These are phyloP conservation scores for Ursus arctos DNA, from an alignment of 2,113 vertebrate species.

Conservation along the genomic window DNA sequence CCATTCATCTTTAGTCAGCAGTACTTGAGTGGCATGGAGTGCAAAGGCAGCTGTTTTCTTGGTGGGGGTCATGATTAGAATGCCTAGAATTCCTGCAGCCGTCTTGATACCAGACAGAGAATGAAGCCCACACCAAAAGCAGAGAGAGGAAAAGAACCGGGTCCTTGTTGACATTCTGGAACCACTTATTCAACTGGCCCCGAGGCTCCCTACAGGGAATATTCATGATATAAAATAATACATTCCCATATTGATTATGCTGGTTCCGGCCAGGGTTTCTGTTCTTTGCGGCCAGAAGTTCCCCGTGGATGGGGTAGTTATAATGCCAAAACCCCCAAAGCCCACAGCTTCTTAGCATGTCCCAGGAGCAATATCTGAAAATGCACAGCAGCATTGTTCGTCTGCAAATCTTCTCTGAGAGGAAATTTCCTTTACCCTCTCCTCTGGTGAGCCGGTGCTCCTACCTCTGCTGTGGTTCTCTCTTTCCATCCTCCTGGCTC, in stretches of 20 bases:
- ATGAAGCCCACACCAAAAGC: background rate
- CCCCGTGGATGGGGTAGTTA: background rate
- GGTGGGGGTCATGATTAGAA: slow-evolving; percentile 52
- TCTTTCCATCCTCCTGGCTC: background rate
- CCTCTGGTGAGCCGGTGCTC: background rate
- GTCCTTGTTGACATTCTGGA: background rate
- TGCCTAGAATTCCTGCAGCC: slow-evolving; percentile 53
- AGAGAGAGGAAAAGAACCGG: background rate
- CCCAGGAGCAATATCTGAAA: background rate
- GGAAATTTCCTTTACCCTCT: background rate
- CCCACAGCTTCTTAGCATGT: fast-evolving
- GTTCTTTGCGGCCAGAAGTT: background rate
- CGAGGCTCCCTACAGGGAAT: background rate
- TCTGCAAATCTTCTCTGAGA: background rate
- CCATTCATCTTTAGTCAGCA: background rate
- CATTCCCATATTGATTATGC: background rate
- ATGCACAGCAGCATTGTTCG: background rate
- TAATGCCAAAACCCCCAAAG: background rate
- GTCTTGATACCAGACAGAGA: background rate
- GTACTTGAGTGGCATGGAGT: background rate
- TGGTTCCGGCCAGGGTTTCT: background rate
- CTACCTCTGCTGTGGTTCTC: background rate
- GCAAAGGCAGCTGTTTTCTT: slow-evolving; percentile 58
- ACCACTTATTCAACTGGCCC: background rate
- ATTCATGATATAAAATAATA: background rate